phyloP scores from a whole-genome alignment of 2,113 vertebrate species.

The Seriola rivoliana region DNA sequence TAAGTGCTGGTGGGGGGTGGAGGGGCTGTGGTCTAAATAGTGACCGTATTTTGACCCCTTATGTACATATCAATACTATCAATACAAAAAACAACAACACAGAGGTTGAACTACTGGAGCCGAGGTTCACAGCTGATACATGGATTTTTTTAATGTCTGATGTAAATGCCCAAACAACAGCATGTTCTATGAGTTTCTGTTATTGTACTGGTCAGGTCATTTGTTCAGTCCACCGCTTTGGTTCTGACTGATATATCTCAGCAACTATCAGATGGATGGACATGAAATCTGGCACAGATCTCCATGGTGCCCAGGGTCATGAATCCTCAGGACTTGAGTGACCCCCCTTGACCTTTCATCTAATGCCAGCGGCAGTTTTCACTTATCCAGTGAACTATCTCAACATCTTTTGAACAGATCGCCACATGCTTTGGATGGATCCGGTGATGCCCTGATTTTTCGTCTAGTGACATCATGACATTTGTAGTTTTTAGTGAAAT shows the following conservation, averaged over 20 bases:
- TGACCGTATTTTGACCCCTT: slow-evolving; percentile 63
- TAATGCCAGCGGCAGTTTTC: background rate
- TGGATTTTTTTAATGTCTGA: background rate
- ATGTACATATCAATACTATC: slow-evolving; percentile 55
- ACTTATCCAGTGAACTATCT: too few relatives aligned
- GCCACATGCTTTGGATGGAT: background rate
- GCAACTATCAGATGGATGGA: background rate
- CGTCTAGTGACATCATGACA: too few relatives aligned
- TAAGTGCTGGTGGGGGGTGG: background rate
- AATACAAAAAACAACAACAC: slow-evolving; percentile 38
- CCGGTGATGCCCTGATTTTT: too few relatives aligned
- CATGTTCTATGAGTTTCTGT: background rate
- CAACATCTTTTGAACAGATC: background rate
- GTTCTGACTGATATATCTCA: background rate
- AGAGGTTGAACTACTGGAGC: slow-evolving; percentile 8
- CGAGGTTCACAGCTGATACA: background rate
- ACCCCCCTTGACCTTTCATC: background rate
- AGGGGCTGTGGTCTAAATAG: slow-evolving; percentile 8
- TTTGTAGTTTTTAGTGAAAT: too few relatives aligned
- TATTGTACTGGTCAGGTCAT: too few relatives aligned
- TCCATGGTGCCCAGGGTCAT: background rate
- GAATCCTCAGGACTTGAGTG: rapidly evolving
- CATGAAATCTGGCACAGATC: background rate
- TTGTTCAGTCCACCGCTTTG: too few relatives aligned
- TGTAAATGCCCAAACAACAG: background rate